Base-by-base conservation (phyloP, 2,797 vertebrate species). In the Myiothlypis chrysogaster region DNA sequence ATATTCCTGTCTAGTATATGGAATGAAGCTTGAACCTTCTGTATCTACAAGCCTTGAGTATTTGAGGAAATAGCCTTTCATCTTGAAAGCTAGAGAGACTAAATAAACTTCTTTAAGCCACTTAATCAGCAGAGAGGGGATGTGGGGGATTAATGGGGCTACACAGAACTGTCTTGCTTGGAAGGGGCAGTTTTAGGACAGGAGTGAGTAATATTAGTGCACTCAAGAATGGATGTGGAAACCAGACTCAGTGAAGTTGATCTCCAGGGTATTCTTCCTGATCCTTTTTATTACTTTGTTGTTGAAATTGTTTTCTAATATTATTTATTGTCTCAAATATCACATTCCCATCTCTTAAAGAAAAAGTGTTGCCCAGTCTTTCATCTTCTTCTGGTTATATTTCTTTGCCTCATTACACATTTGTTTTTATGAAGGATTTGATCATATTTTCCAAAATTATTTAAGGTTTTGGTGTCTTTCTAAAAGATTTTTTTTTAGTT, bases 261-360 rank as follows among this genome's bases (percentile, higher is more conserved):
- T 95, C 64, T 87, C 78, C 71, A 88, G 65, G 24, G 53, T 90
- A 83, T 91, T 90, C 57, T 52, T 94, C 34, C 30, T 56, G 53
- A 90, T 94, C 61, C 39, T 93, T 94, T 94, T 94, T 94, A 94
- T 93, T 90, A 83, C 87, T 93, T 86, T 91, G 69, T 94, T 93
- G 50, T 83, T 11, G 2, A 94, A 93, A 88, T 86, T 95, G 50
- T 93, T 96, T 95, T 93, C 68, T 92, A 71, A 68, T 89, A 82
- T 80, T 93, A 94, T 95, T 96, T 95, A 93, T 94, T 83, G 44
- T 93, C 65, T 94, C n/a, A 88, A 88, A 88, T 94, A 91, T 83
- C 72, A 83, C 9, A 6, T 91, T 96, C 59, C 47, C 83, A 86
- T 91, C 80, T 88, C 72, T 78, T 83, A 46, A 88, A 94, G 72